phyloP scores from a whole-genome alignment of 1,140 invertebrate genomes.

The Drosophila lowei region DNA sequence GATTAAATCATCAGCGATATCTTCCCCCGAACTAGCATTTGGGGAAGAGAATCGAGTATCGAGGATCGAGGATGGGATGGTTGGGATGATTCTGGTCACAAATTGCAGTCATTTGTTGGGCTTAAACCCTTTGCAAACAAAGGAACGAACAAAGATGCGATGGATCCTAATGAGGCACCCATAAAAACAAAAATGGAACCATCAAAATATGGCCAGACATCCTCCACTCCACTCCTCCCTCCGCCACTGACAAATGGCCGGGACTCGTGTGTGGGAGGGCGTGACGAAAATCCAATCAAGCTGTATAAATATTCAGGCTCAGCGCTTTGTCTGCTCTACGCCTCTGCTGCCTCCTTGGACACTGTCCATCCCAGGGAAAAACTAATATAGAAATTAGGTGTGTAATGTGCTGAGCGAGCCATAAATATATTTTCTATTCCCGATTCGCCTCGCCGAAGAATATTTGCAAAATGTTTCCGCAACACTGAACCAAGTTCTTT shows the following conservation, averaged over 20 bases:
- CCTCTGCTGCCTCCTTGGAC: neutral
- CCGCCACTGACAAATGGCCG: constrained; percentile 50
- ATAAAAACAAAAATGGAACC: constrained; percentile 49
- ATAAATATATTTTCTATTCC: constrained; percentile 73
- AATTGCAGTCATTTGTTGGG: constrained; percentile 68
- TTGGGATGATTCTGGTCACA: constrained; percentile 23
- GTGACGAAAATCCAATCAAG: constrained; percentile 79
- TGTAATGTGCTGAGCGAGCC: constrained; percentile 78
- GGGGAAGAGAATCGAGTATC: neutral
- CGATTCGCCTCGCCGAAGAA: constrained; percentile 48
- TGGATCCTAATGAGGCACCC: constrained; percentile 57
- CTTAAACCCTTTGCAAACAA: constrained; percentile 74
- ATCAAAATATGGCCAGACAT: constrained; percentile 55
- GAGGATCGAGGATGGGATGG: too few relatives aligned
- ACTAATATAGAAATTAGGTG: constrained; percentile 82
- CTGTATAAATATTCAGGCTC: constrained; percentile 59
- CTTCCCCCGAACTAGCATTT: neutral
- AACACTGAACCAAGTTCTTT: constrained; percentile 14
- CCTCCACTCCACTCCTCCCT: constrained; percentile 2
- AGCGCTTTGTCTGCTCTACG: constrained; percentile 12
- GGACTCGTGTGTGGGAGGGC: constrained; percentile 42
- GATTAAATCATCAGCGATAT: constrained; percentile 63
- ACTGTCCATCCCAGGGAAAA: constrained; percentile 54
- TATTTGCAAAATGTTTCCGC: constrained; percentile 74
- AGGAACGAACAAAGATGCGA: constrained; percentile 5